Percentiles rank a stretch among this genome's conserved stretches.
These are phyloP conservation scores for Ladona fulva DNA, from an alignment of 1,140 invertebrate species.

Conservation along the genomic window DNA sequence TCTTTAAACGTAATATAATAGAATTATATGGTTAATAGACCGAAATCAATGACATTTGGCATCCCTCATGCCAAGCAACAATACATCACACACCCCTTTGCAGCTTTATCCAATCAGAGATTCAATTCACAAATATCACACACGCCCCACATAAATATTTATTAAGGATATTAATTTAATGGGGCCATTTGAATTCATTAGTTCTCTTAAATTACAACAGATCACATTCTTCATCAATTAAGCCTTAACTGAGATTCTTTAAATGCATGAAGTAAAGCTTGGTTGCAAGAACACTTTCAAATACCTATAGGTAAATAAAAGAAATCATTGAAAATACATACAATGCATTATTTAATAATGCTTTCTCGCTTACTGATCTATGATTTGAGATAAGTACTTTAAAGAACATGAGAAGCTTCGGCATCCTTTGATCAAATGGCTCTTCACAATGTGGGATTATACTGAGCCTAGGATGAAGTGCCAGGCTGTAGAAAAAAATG, in stretches of 20 bases:
- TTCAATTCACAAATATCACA: background rate
- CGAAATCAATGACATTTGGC: background rate
- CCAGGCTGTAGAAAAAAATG: background rate
- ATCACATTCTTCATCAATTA: background rate
- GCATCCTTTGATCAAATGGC: background rate
- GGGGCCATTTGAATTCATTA: background rate
- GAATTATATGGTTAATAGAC: background rate
- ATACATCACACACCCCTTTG: background rate
- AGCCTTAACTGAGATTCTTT: background rate
- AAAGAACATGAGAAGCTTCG: background rate
- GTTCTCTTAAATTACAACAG: background rate
- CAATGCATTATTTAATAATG: constrained; percentile 7
- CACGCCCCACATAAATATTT: background rate
- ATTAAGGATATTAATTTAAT: background rate
- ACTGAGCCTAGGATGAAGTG: background rate
- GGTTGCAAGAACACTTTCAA: background rate
- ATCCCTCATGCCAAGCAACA: background rate
- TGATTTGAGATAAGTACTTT: background rate
- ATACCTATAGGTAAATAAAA: background rate
- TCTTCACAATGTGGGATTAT: background rate
- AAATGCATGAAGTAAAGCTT: background rate
- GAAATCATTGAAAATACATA: background rate
- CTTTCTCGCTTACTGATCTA: background rate
- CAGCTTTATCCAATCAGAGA: background rate
- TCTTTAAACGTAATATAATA: background rate